Evolutionary conservation across 2,888 invertebrate genomes (phyloP).

Genomic region (Noctuana brunneofusca): DNA sequence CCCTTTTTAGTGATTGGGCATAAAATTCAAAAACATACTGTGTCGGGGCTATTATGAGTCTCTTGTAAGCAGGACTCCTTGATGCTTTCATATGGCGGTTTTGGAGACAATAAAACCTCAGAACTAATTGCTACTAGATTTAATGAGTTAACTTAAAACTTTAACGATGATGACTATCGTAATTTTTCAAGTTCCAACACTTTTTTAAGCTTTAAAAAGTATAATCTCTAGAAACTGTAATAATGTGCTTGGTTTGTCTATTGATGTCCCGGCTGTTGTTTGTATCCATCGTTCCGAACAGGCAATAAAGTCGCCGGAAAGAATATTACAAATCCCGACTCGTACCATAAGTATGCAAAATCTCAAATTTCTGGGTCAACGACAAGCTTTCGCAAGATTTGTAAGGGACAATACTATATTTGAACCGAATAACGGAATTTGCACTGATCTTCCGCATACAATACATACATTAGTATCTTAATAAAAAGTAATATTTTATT

Average conservation of each 20-base stretch:
- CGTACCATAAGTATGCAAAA: conserved; percentile 33
- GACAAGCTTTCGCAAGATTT: conserved; percentile 28
- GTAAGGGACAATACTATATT: conserved; percentile 23
- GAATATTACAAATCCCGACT: conserved; percentile 34
- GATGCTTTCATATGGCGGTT: no score
- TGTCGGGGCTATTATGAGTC: no score
- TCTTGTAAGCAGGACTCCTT: no score
- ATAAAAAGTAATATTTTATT: not conserved
- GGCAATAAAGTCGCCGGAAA: conserved; percentile 33
- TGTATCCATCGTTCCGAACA: conserved; percentile 28
- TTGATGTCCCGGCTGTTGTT: conserved; percentile 30
- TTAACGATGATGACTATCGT: no score
- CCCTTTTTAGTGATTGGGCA: no score
- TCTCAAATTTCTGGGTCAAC: conserved; percentile 34
- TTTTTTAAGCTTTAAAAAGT: not conserved
- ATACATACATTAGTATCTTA: not conserved
- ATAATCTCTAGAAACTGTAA: conserved; percentile 8
- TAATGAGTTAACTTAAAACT: no score
- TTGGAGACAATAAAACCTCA: no score
- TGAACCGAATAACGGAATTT: conserved; percentile 9
- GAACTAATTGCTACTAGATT: no score
- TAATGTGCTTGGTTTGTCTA: conserved; percentile 21
- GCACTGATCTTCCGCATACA: not conserved
- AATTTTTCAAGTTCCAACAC: no score
- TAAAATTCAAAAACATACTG: no score